Evolutionary conservation across 2,797 vertebrate species (phyloP), one percentile per base, ranked within the genome.

Genomic region (Gambelia wislizenii): DNA sequence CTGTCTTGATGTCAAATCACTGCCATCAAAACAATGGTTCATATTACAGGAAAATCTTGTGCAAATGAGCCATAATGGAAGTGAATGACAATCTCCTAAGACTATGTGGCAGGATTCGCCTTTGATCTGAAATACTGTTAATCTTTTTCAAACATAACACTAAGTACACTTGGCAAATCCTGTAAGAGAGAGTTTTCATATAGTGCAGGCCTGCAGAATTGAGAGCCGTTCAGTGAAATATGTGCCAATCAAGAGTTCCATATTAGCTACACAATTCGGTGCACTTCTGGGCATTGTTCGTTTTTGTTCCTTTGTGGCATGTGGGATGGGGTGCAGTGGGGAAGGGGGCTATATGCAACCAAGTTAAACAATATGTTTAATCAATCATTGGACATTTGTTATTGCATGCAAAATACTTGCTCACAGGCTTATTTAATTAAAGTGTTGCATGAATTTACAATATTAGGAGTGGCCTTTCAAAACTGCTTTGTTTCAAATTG

Each of bases 91-190:
- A 96, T 97, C 96, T 98, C 89, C 91, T 97, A 97, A 98, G 96
- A 97, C 96, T 90, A 94, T 98, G 95, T 97, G 98, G 98, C 97
- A 96, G 97, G 97, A 93, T 97, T 96, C 95, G 97, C 97, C 95
- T 98, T 98, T 98, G 98, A 98, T 98, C 97, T 96, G 96, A 95
- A 96, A 97, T 97, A 97, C 95, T 97, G 96, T 98, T 97, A 97
- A 98, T 98, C 97, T 98, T 97, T 96, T 92, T 95, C 93, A 94
- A 96, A 97, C 93, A 91, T 94, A 95, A 90, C 91, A 88, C 95
- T 96, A 95, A 96, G 93, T 91, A 92, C 87, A 95, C 92, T 97
- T 95, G 96, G 95, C 96, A 97, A 97, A 97, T 96, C 95, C 94
- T 97, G 88, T 95, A 95, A 95, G 95, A 96, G 95, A 96, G 95